Evolutionary conservation across 2,113 vertebrate genomes (phyloP).

Genomic region (Larimichthys crocea): DNA sequence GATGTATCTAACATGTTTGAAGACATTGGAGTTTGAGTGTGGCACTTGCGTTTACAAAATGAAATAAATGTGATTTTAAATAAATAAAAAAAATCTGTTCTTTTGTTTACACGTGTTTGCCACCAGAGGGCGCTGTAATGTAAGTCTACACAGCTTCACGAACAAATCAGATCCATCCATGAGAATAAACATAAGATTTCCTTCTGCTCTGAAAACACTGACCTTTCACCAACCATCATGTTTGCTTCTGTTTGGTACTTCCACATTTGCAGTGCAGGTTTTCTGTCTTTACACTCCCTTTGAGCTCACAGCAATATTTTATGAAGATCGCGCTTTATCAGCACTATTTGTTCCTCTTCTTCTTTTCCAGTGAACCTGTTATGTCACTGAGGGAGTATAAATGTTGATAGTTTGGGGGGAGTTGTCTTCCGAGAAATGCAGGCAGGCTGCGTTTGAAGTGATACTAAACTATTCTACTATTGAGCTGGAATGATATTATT

Average conservation of each 20-base stretch:
- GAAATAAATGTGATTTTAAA: not conserved
- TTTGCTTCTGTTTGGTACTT: not conserved
- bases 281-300: not conserved
- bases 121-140: slow-evolving; percentile 57
- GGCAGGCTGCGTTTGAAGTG: not conserved
- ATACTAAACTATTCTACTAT: slow-evolving; percentile 1
- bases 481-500: slow-evolving; percentile 22
- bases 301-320: not conserved
- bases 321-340: not conserved
- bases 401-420: not conserved
- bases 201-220: not conserved
- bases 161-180: no score
- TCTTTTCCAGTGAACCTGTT: not conserved
- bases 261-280: not conserved
- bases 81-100: no score
- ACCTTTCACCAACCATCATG: not conserved
- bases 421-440: slow-evolving; percentile 10
- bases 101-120: not conserved
- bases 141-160: not conserved
- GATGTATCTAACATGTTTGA: not conserved
- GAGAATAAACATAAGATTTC: not conserved
- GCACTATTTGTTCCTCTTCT: not conserved
- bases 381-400: not conserved
- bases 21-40: not conserved
- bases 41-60: not conserved